phyloP scores from a whole-genome alignment of 2,888 invertebrate genomes.

The Calliscelio sp. region DNA sequence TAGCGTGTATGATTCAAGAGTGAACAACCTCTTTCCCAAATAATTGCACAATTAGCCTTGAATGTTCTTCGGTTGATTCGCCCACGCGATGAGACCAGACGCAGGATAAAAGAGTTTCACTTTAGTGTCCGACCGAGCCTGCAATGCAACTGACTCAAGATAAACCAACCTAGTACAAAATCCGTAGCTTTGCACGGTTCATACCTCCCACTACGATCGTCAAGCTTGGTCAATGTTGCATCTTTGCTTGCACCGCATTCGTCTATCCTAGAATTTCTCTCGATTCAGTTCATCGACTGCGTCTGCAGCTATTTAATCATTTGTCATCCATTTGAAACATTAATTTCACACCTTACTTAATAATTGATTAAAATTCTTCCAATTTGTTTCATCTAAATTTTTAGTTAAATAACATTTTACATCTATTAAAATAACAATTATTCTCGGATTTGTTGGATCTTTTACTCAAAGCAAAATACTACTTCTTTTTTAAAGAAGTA shows the following conservation, averaged over 20 bases:
- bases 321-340: too few relatives aligned
- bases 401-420: too few relatives aligned
- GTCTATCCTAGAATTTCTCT: slow-evolving; percentile 80
- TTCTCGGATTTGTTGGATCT: too few relatives aligned
- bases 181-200: slow-evolving; percentile 57
- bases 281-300: too few relatives aligned
- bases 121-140: slow-evolving; percentile 68
- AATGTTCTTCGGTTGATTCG: slow-evolving; percentile 66
- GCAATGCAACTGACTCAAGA: slow-evolving; percentile 69
- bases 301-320: background rate
- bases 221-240: slow-evolving; percentile 55
- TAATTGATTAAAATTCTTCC: too few relatives aligned
- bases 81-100: slow-evolving; percentile 65
- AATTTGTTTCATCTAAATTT: too few relatives aligned
- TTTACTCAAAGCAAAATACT: too few relatives aligned
- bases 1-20: slow-evolving; percentile 60
- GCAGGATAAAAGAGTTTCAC: slow-evolving; percentile 62
- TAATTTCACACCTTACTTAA: too few relatives aligned
- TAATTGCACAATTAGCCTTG: slow-evolving; percentile 72
- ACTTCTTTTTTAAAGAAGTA: too few relatives aligned
- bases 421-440: too few relatives aligned
- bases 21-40: slow-evolving; percentile 70
- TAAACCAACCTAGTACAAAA: slow-evolving; percentile 66
- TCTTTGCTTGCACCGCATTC: slow-evolving; percentile 70
- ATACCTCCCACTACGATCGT: slow-evolving; percentile 69